These are phyloP conservation scores for Battus philenor DNA, from an alignment of 1,140 invertebrate genomes.

Conservation along the genomic window DNA sequence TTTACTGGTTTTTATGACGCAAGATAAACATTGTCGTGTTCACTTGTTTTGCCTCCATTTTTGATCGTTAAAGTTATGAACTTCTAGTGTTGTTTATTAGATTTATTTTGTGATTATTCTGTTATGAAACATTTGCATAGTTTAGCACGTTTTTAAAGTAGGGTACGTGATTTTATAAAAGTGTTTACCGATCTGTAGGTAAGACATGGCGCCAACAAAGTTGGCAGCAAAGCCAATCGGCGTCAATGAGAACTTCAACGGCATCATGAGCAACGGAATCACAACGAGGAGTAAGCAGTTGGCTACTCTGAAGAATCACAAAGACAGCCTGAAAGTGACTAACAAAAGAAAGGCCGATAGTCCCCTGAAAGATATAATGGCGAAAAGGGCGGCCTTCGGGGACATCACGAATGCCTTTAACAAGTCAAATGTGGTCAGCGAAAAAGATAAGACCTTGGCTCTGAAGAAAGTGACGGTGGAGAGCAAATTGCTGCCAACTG, in stretches of 20 bases:
- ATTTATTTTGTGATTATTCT: constrained; percentile 20
- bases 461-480: constrained; percentile 75
- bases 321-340: constrained; percentile 54
- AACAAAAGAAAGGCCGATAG: constrained; percentile 78
- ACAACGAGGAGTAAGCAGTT: constrained; percentile 68
- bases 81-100: constrained; percentile 34
- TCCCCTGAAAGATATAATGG: constrained; percentile 74
- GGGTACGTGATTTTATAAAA: constrained; percentile 14
- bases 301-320: constrained; percentile 61
- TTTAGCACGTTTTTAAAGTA: constrained; percentile 13
- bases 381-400: constrained; percentile 84
- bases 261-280: constrained; percentile 54
- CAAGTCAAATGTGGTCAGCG: constrained; percentile 50
- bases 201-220: constrained; percentile 78
- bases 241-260: constrained; percentile 66
- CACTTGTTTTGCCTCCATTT: constrained; percentile 73
- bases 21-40: constrained; percentile 35
- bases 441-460: constrained; percentile 53
- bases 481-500: constrained; percentile 69
- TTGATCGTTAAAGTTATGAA: constrained; percentile 47
- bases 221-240: constrained; percentile 68
- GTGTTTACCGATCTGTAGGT: constrained; percentile 5
- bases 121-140: neutral
- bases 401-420: constrained; percentile 84
- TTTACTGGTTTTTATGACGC: constrained; percentile 43